Evolutionary conservation across 2,113 vertebrate species (phyloP).

Genomic region (Macquaria australasica): DNA sequence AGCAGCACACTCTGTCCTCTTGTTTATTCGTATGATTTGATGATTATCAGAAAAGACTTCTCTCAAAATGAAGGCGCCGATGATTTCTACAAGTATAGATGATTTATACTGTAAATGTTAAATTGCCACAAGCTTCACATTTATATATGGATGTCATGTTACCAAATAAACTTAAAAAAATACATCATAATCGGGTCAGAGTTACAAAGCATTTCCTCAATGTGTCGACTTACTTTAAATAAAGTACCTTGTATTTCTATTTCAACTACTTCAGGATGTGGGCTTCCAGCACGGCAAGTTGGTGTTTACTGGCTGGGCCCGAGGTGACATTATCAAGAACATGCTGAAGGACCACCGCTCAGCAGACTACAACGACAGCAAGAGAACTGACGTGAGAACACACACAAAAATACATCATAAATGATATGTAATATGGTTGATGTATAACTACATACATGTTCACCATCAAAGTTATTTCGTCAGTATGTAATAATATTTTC

Average conservation of each 20-base stretch:
- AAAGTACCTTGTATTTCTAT: not conserved
- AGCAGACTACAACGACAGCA: slow-evolving; percentile 91
- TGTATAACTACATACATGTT: not conserved
- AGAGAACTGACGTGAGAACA: slow-evolving; percentile 88
- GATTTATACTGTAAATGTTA: not conserved
- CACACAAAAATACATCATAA: not conserved
- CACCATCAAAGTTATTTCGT: not conserved
- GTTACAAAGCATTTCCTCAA: not conserved
- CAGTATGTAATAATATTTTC: not conserved
- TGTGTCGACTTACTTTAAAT: not conserved
- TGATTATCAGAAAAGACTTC: too few species aligned
- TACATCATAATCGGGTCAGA: not conserved
- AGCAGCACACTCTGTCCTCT: not conserved
- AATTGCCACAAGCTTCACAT: not conserved
- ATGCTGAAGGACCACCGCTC: slow-evolving; percentile 93
- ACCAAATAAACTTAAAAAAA: not conserved
- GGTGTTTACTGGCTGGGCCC: slow-evolving; percentile 92
- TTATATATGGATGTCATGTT: not conserved
- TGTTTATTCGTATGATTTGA: too few species aligned
- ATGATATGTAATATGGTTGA: not conserved
- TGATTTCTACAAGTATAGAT: not conserved
- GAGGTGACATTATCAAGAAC: slow-evolving; percentile 92
- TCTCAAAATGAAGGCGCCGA: too few species aligned
- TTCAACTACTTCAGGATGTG: slow-evolving; percentile 85
- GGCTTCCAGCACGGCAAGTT: slow-evolving; percentile 94